These are phyloP conservation scores for Conistra vaccinii DNA, from an alignment of 2,888 invertebrate genomes.

Conservation along the genomic window DNA sequence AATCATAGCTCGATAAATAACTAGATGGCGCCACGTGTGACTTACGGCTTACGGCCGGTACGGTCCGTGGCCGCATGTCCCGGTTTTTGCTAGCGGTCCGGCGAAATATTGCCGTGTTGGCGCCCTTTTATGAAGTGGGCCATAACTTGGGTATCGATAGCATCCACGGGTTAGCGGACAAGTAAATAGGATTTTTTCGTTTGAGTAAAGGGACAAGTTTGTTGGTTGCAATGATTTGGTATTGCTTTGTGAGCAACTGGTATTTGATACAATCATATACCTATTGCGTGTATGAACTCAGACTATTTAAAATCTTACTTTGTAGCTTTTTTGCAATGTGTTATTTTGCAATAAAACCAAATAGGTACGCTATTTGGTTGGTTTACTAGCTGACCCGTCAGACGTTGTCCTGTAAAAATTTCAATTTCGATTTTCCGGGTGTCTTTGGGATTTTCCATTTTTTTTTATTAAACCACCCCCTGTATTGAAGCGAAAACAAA, in stretches of 20 bases:
- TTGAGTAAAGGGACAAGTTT: slow-evolving; percentile 30
- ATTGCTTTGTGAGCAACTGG: slow-evolving; percentile 36
- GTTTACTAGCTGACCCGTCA: too few species aligned
- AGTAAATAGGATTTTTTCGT: slow-evolving; percentile 38
- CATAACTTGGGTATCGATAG: slow-evolving; percentile 57
- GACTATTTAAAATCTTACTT: neutral
- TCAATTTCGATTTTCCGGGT: too few species aligned
- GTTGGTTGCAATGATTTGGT: slow-evolving; percentile 29
- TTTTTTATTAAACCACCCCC: too few species aligned
- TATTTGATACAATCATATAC: slow-evolving; percentile 18
- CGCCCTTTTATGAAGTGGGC: slow-evolving; percentile 54
- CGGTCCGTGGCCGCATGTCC: slow-evolving; percentile 29
- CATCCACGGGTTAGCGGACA: slow-evolving; percentile 44
- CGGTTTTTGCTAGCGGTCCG: slow-evolving; percentile 25
- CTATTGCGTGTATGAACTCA: neutral
- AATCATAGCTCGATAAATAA: slow-evolving; percentile 75
- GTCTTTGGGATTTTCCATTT: too few species aligned
- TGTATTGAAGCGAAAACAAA: too few species aligned
- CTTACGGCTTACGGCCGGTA: slow-evolving; percentile 55
- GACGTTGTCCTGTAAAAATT: too few species aligned
- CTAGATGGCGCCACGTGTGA: slow-evolving; percentile 64
- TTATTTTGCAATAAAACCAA: neutral
- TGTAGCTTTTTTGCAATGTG: neutral
- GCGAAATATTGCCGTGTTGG: slow-evolving; percentile 54
- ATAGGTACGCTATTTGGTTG: neutral